A percentile compares a stretch with the other conserved stretches of the same genome.
Conservation (phyloP, 2,888 invertebrate genomes). For the Caenorhabditis sp. region DNA sequence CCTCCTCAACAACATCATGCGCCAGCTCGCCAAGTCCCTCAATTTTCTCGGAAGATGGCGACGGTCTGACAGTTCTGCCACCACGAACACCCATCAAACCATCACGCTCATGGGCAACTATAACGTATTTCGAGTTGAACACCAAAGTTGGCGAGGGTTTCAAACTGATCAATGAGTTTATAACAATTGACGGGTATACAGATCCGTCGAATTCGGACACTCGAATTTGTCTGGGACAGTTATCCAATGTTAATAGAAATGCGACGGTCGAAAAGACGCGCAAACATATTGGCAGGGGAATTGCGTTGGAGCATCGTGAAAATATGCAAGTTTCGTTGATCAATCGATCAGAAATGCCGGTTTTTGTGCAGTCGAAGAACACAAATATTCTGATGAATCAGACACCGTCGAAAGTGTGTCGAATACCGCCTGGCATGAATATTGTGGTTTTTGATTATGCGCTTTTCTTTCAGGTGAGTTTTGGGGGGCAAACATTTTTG, state of each 20-base stretch:
- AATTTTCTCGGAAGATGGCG: constrained; percentile 50
- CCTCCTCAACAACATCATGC: constrained; percentile 35
- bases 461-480: constrained; percentile 24
- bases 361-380: constrained; percentile 80
- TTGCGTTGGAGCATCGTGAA: neutral
- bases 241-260: constrained; percentile 97
- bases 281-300: constrained; percentile 88
- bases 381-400: constrained; percentile 41
- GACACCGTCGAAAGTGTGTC: constrained; percentile 23
- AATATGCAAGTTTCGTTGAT: constrained; percentile 18
- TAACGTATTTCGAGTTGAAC: constrained; percentile 97
- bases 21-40: constrained; percentile 49
- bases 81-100: constrained; percentile 19
- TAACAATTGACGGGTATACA: constrained; percentile 97
- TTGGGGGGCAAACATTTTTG: neutral
- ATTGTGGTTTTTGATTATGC: constrained; percentile 29
- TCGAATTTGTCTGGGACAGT: constrained; percentile 89
- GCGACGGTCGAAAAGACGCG: constrained; percentile 98
- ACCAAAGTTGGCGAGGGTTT: constrained; percentile 96
- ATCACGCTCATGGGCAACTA: constrained; percentile 88
- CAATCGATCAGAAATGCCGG: constrained; percentile 75
- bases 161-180: constrained; percentile 71
- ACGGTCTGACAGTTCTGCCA: constrained; percentile 4
- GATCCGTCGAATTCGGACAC: constrained; percentile 91
- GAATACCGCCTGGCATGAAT: constrained; percentile 21